Evolutionary conservation across 2,113 vertebrate species (phyloP).

Genomic region (Protobothrops mucrosquamatus): DNA sequence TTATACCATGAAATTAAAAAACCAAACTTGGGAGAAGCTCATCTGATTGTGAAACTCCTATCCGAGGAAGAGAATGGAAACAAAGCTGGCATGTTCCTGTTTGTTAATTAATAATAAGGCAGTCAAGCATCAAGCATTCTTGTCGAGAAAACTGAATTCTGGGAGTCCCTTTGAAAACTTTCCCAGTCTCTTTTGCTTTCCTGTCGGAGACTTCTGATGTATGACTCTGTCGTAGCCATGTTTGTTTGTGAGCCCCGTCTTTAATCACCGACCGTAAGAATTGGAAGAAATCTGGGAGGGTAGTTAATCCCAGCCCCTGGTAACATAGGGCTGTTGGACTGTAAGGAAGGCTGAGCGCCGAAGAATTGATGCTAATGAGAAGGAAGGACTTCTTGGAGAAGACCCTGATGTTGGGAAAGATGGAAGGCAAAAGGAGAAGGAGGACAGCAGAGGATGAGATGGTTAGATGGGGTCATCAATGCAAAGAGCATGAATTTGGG

Average conservation of each 20-base stretch:
- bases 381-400: too few relatives aligned
- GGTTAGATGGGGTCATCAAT: too few relatives aligned
- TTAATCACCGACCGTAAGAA: neutral
- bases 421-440: too few relatives aligned
- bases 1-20: conserved; percentile 72
- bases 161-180: conserved; percentile 23
- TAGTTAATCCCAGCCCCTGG: neutral
- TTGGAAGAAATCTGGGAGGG: neutral
- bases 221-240: neutral
- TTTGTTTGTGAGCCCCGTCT: neutral
- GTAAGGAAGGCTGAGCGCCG: neutral
- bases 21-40: conserved; percentile 59
- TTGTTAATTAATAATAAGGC: conserved; percentile 70
- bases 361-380: too few relatives aligned
- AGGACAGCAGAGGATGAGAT: too few relatives aligned
- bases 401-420: too few relatives aligned
- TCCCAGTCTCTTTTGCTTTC: neutral
- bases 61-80: conserved; percentile 57
- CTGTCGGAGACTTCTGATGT: neutral
- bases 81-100: conserved; percentile 55
- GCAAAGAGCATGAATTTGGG: too few relatives aligned
- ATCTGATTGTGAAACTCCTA: conserved; percentile 61
- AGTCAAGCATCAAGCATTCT: conserved; percentile 43
- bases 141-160: conserved; percentile 31
- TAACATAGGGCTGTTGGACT: neutral